A percentile compares a stretch with the other conserved stretches of the same genome.
phyloP scores from a whole-genome alignment of 2,113 vertebrate genomes.

The Podarcis cretensis region DNA sequence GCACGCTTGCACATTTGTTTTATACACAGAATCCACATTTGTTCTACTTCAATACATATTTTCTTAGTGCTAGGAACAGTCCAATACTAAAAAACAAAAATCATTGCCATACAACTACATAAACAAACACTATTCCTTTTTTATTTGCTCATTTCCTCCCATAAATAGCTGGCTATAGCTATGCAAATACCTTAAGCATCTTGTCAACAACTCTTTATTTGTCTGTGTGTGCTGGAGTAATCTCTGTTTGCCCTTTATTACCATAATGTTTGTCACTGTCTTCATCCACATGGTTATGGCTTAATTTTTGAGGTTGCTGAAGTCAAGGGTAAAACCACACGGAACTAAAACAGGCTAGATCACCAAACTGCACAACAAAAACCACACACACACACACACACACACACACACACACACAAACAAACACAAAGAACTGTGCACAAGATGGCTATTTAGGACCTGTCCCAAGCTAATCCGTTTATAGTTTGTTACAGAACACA shows the following conservation, averaged over 20 bases:
- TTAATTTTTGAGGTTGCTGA: not conserved
- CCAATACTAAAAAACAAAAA: not conserved
- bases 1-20: not conserved
- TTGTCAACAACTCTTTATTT: not conserved
- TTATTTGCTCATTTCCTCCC: not conserved
- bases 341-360: not conserved
- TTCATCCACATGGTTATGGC: not conserved
- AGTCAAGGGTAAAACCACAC: not conserved
- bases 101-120: not conserved
- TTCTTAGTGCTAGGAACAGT: not conserved
- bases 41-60: not conserved
- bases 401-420: too few species aligned
- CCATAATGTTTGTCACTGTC: not conserved
- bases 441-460: not conserved
- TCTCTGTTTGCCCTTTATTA: not conserved
- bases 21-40: not conserved
- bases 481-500: constrained; percentile 1
- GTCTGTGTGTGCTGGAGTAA: not conserved
- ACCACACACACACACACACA: too few species aligned
- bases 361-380: not conserved
- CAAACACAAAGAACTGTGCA: not conserved
- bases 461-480: not conserved
- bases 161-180: not conserved
- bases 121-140: not conserved
- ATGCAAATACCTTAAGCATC: not conserved